phyloP scores from a whole-genome alignment of 2,113 vertebrate genomes.

The Mionectes macconnelli region DNA sequence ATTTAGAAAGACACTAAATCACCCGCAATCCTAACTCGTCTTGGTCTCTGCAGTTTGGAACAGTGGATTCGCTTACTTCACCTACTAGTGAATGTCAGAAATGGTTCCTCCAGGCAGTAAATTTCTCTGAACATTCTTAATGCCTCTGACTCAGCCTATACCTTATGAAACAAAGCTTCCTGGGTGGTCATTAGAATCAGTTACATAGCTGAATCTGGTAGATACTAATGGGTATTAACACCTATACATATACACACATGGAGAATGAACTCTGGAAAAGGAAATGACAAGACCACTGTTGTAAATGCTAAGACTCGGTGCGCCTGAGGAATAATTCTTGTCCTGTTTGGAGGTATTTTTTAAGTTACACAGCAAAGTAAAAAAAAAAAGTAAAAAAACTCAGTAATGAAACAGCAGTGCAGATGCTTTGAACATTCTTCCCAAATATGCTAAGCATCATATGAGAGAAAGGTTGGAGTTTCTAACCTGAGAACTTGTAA shows the following conservation, averaged over 20 bases:
- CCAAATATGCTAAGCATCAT: background rate
- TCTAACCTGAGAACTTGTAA: background rate
- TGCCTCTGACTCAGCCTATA: background rate
- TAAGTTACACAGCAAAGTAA: background rate
- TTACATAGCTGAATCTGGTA: background rate
- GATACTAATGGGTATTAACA: background rate
- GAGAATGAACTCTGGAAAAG: background rate
- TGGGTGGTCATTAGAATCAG: background rate
- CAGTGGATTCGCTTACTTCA: background rate
- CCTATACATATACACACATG: too few relatives aligned
- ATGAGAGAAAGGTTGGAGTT: background rate
- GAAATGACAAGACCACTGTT: background rate
- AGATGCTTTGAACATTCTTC: background rate
- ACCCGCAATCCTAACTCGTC: background rate
- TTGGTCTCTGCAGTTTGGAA: background rate
- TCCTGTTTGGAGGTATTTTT: background rate
- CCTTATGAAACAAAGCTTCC: background rate
- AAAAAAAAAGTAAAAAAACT: background rate
- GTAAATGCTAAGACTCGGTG: background rate
- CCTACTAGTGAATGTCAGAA: background rate
- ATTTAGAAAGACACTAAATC: background rate
- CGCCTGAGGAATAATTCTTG: background rate
- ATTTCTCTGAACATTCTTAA: background rate
- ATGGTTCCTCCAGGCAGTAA: background rate
- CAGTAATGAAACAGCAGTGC: background rate